Conservation (phyloP, 2,888 invertebrate species). For the Spodoptera littoralis region DNA sequence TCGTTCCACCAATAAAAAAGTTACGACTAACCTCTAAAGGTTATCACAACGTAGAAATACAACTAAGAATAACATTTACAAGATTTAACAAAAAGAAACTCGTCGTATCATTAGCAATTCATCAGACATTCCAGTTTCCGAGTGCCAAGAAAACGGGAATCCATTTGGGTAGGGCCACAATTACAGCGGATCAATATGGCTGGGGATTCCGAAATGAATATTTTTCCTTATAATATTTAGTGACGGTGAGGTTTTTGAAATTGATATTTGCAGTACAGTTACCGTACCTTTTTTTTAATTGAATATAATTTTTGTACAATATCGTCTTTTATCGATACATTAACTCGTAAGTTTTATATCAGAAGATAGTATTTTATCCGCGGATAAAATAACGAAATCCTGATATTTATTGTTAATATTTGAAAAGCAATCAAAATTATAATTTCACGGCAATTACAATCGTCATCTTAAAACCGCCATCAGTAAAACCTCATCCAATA, state of each 20-base stretch:
- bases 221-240: no score
- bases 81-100: slow-evolving; percentile 62
- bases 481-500: slow-evolving; percentile 53
- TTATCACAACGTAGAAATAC: slow-evolving; percentile 56
- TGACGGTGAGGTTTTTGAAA: no score
- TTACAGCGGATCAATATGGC: slow-evolving; percentile 15
- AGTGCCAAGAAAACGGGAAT: slow-evolving; percentile 63
- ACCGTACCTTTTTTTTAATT: no score
- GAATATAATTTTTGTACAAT: no score
- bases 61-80: slow-evolving; percentile 64
- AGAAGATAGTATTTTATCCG: no score
- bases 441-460: background rate
- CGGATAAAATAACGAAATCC: no score
- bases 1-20: slow-evolving; percentile 34
- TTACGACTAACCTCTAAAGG: slow-evolving; percentile 54
- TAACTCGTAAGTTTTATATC: no score
- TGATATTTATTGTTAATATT: no score
- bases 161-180: slow-evolving; percentile 36
- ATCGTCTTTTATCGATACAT: no score
- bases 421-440: no score
- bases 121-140: slow-evolving; percentile 68
- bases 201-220: no score
- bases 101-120: slow-evolving; percentile 73
- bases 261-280: no score
- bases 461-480: slow-evolving; percentile 23